Evolutionary conservation across 2,113 vertebrate species (phyloP), one percentile per base, ranked within the genome.

Genomic region (Cebidichthys violaceus): DNA sequence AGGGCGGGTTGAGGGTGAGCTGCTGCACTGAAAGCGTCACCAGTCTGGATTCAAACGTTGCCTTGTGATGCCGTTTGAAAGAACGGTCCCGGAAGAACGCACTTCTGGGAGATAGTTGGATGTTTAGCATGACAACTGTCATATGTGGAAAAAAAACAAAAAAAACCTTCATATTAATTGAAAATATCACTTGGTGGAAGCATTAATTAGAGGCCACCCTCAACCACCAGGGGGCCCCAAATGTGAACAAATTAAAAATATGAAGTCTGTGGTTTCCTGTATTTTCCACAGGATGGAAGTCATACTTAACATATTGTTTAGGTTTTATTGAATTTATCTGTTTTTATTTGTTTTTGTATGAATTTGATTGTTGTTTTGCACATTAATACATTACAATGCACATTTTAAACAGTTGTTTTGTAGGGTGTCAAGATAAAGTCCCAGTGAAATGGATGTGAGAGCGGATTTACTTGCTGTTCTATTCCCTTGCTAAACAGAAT

Each of bases 141-240:
- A 47, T 14, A 33, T 33, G 9, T 33, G 27, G 20, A 68, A 27
- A 29, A 39, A n/a, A 13, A n/a, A 24, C 13, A 4, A 50, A n/a
- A n/a, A n/a, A n/a, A n/a, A n/a, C n/a, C 4, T 65, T 9, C 31
- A 50, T 50, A 74, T 71, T n/a, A 13, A 70, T 60, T 43, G 13
- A 3, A 45, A 54, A 70, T 3, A 61, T 59, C 20, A 54, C 4
- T 61, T 1, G 18, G 31, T 47, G 14, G 13, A 50, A 80, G 35
- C 54, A 39, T 55, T 20, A 27, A 45, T 54, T 11, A 61, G 14
- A 61, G 52, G 15, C 66, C 18, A 4, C 52, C 7, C 39, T 15
- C 7, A 27, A 43, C 89, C 89, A 91, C 59, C 75, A 91, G 87
- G 87, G 89, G 89, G 87, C 87, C 69, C 83, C 81, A 86, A 50